A percentile compares a stretch with the other conserved stretches of the same genome.
These are phyloP conservation scores for Nebria brevicollis DNA, from an alignment of 2,888 invertebrate species.

Conservation along the genomic window DNA sequence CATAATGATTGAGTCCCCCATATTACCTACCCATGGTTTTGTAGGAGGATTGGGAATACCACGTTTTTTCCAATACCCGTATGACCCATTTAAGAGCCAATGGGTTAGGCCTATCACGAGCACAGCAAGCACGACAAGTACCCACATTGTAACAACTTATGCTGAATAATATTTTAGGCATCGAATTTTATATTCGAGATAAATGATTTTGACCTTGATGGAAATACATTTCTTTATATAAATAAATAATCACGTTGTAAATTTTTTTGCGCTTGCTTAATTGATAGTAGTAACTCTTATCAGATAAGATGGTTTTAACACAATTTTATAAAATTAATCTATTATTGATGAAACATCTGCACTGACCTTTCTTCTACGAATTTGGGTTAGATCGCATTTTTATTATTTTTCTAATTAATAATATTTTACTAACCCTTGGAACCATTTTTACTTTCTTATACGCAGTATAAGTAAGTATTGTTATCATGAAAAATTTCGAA, in stretches of 20 bases:
- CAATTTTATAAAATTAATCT: too few species aligned
- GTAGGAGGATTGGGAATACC: conserved; percentile 53
- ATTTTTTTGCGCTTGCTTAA: neutral
- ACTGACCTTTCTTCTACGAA: too few species aligned
- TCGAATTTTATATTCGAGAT: neutral
- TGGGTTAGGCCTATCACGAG: conserved; percentile 16
- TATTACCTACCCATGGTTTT: conserved; percentile 53
- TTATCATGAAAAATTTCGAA: too few species aligned
- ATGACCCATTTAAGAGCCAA: conserved; percentile 32
- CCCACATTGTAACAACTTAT: neutral
- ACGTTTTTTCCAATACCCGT: conserved; percentile 53
- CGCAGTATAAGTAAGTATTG: too few species aligned
- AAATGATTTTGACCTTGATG: conserved; percentile 5
- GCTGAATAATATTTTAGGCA: neutral
- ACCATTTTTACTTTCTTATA: too few species aligned
- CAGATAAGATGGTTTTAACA: too few species aligned
- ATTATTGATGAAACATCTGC: too few species aligned
- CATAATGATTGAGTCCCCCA: conserved; percentile 51
- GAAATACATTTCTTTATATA: neutral
- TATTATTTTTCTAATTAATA: too few species aligned
- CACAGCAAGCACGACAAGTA: conserved; percentile 21
- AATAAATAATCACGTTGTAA: neutral
- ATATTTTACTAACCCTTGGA: too few species aligned
- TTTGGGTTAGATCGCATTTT: too few species aligned
- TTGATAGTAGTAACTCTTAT: too few species aligned